Conservation (phyloP, 2,888 invertebrate genomes). For the Zeuzera pyrina region DNA sequence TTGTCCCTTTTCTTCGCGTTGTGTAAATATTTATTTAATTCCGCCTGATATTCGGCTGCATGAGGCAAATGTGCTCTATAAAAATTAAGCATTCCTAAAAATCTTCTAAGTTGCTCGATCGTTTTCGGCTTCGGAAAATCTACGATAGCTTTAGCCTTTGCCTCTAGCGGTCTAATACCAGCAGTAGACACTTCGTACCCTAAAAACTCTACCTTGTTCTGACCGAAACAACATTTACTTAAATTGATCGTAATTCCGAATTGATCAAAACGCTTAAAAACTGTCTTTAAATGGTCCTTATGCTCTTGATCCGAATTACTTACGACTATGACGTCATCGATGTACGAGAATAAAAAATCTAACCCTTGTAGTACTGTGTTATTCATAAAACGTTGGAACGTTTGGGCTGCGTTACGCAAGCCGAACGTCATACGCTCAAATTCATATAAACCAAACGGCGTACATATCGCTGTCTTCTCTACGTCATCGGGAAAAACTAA, state of each 20-base stretch:
- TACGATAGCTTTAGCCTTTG: slow-evolving; percentile 7
- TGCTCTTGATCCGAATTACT: slow-evolving; percentile 3
- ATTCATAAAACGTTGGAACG: slow-evolving; percentile 26
- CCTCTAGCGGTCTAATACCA: slow-evolving; percentile 9
- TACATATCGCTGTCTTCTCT: slow-evolving; percentile 11
- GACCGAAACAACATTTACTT: slow-evolving; percentile 13
- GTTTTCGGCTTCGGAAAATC: slow-evolving; percentile 7
- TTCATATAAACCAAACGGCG: slow-evolving; percentile 24
- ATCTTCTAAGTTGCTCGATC: slow-evolving; percentile 12
- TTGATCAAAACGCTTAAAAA: slow-evolving; percentile 7
- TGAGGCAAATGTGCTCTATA: slow-evolving; percentile 12
- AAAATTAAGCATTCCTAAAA: slow-evolving; percentile 17
- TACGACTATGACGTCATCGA: slow-evolving; percentile 4
- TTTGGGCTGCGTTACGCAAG: slow-evolving; percentile 27
- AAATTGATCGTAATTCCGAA: slow-evolving; percentile 13
- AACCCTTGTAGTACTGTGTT: slow-evolving; percentile 11
- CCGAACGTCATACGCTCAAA: slow-evolving; percentile 29
- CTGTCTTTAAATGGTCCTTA: slow-evolving; percentile 3
- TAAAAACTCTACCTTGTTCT: slow-evolving; percentile 6
- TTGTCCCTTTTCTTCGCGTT: slow-evolving; percentile 15
- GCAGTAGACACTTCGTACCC: slow-evolving; percentile 12
- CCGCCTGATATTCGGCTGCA: slow-evolving; percentile 9
- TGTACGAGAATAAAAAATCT: slow-evolving; percentile 5
- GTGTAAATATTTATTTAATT: slow-evolving; percentile 13
- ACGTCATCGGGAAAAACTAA: slow-evolving; percentile 8